A percentile compares a stretch with the other conserved stretches of the same genome.
These are phyloP conservation scores for Falco rusticolus DNA, from an alignment of 2,797 vertebrate species.

Conservation along the genomic window DNA sequence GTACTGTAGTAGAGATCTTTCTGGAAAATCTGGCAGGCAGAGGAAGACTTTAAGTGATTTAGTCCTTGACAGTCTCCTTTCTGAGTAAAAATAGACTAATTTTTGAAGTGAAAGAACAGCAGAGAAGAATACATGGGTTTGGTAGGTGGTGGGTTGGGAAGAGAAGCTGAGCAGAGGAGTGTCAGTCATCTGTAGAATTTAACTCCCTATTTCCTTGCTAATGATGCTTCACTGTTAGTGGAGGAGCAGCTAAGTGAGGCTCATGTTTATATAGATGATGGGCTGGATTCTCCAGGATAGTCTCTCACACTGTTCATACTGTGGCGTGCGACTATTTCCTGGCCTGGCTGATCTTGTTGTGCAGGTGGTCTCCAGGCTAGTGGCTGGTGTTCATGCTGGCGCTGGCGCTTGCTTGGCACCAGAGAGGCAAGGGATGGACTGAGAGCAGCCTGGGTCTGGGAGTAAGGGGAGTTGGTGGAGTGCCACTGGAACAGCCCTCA, in stretches of 20 bases:
- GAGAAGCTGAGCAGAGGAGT: background rate
- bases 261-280: background rate
- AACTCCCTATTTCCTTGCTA: background rate
- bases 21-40: background rate
- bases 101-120: background rate
- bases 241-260: background rate
- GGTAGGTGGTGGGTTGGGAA: background rate
- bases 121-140: background rate
- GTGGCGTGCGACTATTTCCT: background rate
- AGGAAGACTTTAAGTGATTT: background rate
- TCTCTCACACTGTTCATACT: background rate
- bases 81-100: background rate
- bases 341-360: rapidly evolving
- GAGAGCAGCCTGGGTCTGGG: background rate
- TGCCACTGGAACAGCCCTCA: background rate
- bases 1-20: background rate
- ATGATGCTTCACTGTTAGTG: background rate
- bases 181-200: background rate
- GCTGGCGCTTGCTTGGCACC: background rate
- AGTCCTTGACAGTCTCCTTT: background rate
- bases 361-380: background rate
- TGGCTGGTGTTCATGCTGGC: background rate
- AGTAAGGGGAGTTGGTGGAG: background rate
- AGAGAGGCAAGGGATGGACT: background rate
- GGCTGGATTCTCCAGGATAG: background rate